A percentile compares a stretch with the other conserved stretches of the same genome.
Evolutionary conservation across 2,113 vertebrate genomes (phyloP).

Genomic region (Calcarius ornatus): DNA sequence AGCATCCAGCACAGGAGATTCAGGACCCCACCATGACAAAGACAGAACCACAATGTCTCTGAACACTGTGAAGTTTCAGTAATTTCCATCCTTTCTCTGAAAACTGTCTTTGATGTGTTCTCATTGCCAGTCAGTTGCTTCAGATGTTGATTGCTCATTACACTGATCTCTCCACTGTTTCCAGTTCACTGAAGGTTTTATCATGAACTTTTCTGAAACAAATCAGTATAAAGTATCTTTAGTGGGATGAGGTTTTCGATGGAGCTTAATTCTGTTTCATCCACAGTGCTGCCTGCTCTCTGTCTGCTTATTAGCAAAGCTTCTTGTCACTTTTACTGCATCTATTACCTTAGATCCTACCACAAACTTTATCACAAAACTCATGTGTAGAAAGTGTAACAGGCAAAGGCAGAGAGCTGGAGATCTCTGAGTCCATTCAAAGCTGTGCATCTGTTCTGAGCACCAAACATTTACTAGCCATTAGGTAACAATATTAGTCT

Average conservation of each 20-base stretch:
- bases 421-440: background rate
- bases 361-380: background rate
- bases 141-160: conserved; percentile 13
- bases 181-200: background rate
- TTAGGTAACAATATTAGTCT: background rate
- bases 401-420: background rate
- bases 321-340: background rate
- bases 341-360: background rate
- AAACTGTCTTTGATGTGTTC: background rate
- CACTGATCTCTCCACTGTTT: background rate
- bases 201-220: background rate
- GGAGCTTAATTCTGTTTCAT: background rate
- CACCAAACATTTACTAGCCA: background rate
- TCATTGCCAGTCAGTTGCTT: background rate
- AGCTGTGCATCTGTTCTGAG: background rate
- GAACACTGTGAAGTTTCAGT: background rate
- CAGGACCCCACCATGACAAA: background rate
- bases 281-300: background rate
- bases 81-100: background rate
- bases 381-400: background rate
- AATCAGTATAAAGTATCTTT: background rate
- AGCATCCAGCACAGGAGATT: background rate
- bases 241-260: background rate
- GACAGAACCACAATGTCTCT: background rate
- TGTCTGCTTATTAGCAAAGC: background rate